Evolutionary conservation across 1,140 invertebrate genomes (phyloP).

Genomic region (Belonocnema kinseyi): DNA sequence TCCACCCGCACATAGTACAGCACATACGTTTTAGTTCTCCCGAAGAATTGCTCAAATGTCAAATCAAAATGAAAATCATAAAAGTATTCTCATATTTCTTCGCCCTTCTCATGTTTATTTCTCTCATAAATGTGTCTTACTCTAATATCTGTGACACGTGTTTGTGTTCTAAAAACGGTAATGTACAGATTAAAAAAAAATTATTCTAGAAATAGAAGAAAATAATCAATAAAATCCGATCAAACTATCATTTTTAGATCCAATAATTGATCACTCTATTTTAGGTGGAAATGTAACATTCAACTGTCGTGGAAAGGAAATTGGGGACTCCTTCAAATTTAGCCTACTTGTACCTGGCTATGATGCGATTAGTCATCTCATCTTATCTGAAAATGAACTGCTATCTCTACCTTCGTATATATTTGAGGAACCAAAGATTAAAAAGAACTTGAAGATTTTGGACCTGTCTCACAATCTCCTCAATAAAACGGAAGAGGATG

Average conservation of each 20-base stretch:
- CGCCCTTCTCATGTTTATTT: background rate
- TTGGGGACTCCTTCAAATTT: too few species aligned
- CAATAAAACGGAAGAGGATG: slow-evolving; percentile 36
- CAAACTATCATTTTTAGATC: too few species aligned
- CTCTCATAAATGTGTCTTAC: slow-evolving; percentile 34
- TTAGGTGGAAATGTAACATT: too few species aligned
- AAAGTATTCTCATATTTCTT: slow-evolving; percentile 13
- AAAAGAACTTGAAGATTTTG: slow-evolving; percentile 46
- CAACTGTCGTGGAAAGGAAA: too few species aligned
- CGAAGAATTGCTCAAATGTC: slow-evolving; percentile 27
- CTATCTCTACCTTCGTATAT: slow-evolving; percentile 40
- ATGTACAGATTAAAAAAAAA: background rate
- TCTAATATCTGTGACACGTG: slow-evolving; percentile 49
- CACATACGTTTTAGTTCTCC: slow-evolving; percentile 10
- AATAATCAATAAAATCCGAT: too few species aligned
- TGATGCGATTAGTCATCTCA: slow-evolving; percentile 43
- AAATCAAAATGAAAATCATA: slow-evolving; percentile 22
- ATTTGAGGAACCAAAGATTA: slow-evolving; percentile 38
- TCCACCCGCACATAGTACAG: slow-evolving; percentile 5
- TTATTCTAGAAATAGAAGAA: too few species aligned
- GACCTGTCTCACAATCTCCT: slow-evolving; percentile 60
- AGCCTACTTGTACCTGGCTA: slow-evolving; percentile 32
- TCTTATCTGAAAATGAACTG: slow-evolving; percentile 56
- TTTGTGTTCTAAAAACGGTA: slow-evolving; percentile 42
- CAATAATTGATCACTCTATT: too few species aligned